These are phyloP conservation scores for Ichneumoninae sp. DNA, from an alignment of 2,888 invertebrate genomes.

Conservation along the genomic window DNA sequence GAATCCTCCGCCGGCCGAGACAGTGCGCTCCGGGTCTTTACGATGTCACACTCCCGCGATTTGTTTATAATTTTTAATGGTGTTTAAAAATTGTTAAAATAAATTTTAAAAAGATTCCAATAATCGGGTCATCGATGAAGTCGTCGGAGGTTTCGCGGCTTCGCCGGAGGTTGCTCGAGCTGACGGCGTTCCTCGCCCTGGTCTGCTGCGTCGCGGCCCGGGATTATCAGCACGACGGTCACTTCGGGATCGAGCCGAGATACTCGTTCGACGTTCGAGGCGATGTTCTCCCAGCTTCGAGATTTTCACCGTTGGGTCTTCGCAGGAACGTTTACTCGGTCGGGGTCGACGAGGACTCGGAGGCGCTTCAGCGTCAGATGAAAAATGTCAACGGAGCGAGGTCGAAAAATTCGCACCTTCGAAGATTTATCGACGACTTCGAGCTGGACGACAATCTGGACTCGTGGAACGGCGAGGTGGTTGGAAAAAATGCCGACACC, in stretches of 20 bases:
- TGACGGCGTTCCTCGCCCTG: slow-evolving; percentile 1
- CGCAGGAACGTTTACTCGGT: slow-evolving; percentile 16
- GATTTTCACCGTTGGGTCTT: slow-evolving; percentile 28
- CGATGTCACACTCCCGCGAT: slow-evolving; percentile 2
- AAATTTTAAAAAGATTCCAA: background rate
- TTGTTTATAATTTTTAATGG: background rate
- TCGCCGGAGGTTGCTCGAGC: background rate
- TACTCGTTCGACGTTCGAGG: background rate
- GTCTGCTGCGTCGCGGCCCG: slow-evolving; percentile 1
- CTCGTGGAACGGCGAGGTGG: slow-evolving; percentile 46
- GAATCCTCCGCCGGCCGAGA: background rate
- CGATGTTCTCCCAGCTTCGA: slow-evolving; percentile 33
- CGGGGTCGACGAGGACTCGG: slow-evolving; percentile 19
- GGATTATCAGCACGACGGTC: slow-evolving; percentile 18
- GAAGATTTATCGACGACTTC: slow-evolving; percentile 58
- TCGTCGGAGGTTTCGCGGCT: slow-evolving; percentile 12
- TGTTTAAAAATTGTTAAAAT: background rate
- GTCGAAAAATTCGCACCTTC: slow-evolving; percentile 27
- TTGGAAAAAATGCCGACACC: background rate
- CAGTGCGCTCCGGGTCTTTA: slow-evolving; percentile 7
- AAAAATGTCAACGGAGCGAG: slow-evolving; percentile 20
- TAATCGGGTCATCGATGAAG: slow-evolving; percentile 9
- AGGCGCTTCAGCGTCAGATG: background rate
- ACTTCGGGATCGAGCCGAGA: background rate
- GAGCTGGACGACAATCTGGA: slow-evolving; percentile 54